A percentile compares a stretch with the other conserved stretches of the same genome.
Evolutionary conservation across 2,113 vertebrate species (phyloP).

Genomic region (Hydrochoerus hydrochaeris): DNA sequence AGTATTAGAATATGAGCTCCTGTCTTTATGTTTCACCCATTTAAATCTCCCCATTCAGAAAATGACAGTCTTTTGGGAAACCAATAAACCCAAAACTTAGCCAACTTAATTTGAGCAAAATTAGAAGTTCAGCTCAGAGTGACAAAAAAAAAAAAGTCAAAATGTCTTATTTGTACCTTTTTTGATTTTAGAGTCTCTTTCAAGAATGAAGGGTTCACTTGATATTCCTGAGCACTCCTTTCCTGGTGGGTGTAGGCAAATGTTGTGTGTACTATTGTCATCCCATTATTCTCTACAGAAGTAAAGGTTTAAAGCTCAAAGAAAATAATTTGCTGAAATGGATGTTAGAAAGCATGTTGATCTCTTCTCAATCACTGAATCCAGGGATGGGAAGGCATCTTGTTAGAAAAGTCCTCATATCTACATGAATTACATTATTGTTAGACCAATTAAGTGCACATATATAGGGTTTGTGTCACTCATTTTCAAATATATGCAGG

Average conservation of each 20-base stretch:
- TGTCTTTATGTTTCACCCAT: neutral
- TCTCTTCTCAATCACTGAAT: neutral
- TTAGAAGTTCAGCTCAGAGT: slow-evolving; percentile 2
- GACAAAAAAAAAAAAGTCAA: neutral
- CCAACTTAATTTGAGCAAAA: neutral
- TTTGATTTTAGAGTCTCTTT: neutral
- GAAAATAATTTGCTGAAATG: neutral
- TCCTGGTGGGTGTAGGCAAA: neutral
- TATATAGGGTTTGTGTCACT: neutral
- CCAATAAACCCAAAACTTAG: neutral
- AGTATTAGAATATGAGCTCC: neutral
- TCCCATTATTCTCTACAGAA: slow-evolving; percentile 22
- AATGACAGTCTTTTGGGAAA: neutral
- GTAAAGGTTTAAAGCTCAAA: neutral
- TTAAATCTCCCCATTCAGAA: neutral
- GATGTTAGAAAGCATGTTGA: neutral
- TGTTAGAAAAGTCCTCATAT: neutral
- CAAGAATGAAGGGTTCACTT: neutral
- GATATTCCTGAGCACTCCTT: neutral
- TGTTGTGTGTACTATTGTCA: neutral
- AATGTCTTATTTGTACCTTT: neutral
- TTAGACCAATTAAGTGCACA: neutral
- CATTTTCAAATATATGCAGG: neutral
- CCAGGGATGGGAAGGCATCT: neutral
- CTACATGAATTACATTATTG: neutral